Percentiles rank a stretch among this genome's conserved stretches.
These are phyloP conservation scores for Ochotona princeps DNA, from an alignment of 2,113 vertebrate genomes.

Conservation along the genomic window DNA sequence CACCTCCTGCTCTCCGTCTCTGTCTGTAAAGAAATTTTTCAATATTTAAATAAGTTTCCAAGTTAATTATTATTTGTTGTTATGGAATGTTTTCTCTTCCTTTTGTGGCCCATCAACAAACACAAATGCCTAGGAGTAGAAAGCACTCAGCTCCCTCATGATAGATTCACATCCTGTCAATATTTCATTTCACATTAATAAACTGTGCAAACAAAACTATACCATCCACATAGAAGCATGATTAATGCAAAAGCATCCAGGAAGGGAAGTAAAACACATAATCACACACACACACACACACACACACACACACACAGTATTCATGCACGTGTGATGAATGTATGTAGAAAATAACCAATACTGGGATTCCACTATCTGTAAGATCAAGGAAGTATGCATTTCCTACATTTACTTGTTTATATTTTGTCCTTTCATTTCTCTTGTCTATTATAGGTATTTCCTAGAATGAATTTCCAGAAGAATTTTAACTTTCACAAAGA, in stretches of 20 bases:
- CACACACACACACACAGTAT: not conserved
- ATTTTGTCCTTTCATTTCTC: not conserved
- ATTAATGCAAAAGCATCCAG: not conserved
- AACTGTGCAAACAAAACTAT: not conserved
- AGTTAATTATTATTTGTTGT: constrained; percentile 4
- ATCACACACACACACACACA: not conserved
- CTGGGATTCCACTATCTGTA: not conserved
- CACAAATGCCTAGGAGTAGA: not conserved
- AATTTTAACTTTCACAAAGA: not conserved
- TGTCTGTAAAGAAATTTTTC: too few relatives aligned
- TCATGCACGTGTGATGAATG: not conserved
- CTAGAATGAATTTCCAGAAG: not conserved
- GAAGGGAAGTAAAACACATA: not conserved
- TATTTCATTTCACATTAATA: not conserved
- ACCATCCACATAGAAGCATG: not conserved
- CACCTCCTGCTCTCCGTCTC: too few relatives aligned
- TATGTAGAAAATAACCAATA: not conserved
- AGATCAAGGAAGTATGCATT: not conserved
- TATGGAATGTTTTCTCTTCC: not conserved
- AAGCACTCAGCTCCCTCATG: not conserved
- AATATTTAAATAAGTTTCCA: not conserved
- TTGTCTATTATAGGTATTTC: not conserved
- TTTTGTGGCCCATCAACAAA: not conserved
- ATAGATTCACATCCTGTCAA: not conserved
- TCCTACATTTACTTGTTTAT: not conserved